Evolutionary conservation across 2,797 vertebrate genomes (phyloP).

Genomic region (Sebastes cheni): DNA sequence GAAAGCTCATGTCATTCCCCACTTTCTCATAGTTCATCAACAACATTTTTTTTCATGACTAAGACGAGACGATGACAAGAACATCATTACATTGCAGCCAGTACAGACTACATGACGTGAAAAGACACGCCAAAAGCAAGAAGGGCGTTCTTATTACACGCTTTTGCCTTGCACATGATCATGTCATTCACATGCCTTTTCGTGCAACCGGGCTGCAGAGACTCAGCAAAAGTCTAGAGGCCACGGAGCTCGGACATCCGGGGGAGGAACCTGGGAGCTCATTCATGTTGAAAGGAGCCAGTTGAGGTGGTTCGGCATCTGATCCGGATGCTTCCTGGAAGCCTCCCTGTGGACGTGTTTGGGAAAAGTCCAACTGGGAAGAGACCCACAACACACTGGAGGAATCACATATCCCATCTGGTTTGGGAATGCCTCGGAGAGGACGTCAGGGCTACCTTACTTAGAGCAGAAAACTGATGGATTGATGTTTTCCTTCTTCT

Average conservation of each 20-base stretch:
- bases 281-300: not conserved
- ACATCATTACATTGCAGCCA: no score
- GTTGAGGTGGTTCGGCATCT: not conserved
- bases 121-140: no score
- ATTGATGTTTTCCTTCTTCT: not conserved
- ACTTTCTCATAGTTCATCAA: no score
- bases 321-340: not conserved
- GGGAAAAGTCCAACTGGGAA: not conserved
- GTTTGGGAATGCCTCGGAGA: not conserved
- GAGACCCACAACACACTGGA: not conserved
- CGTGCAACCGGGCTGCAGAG: no score
- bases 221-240: not conserved
- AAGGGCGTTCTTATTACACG: no score
- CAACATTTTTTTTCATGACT: no score
- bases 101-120: no score
- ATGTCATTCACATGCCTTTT: no score
- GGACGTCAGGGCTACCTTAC: not conserved
- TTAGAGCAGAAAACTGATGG: not conserved
- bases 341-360: not conserved
- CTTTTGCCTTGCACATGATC: no score
- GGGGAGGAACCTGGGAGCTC: not conserved
- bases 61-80: no score
- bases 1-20: not conserved
- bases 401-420: not conserved
- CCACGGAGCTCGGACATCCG: not conserved